Evolutionary conservation across 2,888 invertebrate genomes (phyloP).

Genomic region (Dusona sp.): DNA sequence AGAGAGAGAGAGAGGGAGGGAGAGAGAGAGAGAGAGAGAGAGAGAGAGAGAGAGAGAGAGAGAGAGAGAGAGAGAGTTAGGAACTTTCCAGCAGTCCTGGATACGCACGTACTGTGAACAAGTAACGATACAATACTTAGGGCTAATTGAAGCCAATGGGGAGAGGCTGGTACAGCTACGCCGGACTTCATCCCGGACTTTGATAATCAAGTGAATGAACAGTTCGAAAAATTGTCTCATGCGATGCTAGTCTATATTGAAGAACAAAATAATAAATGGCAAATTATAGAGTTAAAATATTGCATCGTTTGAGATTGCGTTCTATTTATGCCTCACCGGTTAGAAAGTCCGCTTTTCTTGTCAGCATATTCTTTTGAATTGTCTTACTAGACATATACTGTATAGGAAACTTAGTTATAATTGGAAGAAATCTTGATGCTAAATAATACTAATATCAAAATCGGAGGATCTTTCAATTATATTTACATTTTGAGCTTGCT

Average conservation of each 20-base stretch:
- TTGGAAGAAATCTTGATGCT: neutral
- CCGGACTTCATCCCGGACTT: conserved; percentile 41
- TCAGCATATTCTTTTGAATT: neutral
- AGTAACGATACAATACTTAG: conserved; percentile 47
- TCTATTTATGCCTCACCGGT: neutral
- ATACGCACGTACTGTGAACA: conserved; percentile 52
- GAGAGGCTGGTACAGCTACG: conserved; percentile 16
- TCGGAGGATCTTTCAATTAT: neutral
- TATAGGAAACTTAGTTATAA: neutral
- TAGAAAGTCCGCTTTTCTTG: neutral
- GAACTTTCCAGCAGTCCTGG: conserved; percentile 28
- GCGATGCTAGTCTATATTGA: neutral
- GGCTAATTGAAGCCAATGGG: conserved; percentile 60
- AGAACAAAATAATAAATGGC: neutral
- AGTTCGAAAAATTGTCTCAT: neutral
- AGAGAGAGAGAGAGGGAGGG: no score
- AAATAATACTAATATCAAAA: neutral
- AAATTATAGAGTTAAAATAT: neutral
- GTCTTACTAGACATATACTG: neutral
- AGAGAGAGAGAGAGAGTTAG: neutral
- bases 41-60: neutral
- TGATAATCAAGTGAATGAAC: conserved; percentile 46
- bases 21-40: neutral
- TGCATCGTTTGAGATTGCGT: neutral
- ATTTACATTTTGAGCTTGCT: neutral